Base-by-base conservation (phyloP, 2,888 invertebrate genomes). In the Tipula unca region DNA sequence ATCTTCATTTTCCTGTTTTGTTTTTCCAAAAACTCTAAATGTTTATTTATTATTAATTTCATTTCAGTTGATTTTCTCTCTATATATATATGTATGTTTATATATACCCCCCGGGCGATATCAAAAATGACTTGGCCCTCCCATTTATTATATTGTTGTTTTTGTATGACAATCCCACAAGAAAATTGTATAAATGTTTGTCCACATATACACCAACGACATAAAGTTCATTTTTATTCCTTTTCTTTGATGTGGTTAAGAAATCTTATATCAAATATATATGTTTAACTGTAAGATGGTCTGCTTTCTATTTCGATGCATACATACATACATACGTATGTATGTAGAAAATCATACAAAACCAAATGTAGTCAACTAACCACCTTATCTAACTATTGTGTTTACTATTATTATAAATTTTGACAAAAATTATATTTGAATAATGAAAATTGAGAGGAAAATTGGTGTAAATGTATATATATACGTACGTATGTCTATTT, bases 11-110 rank as follows among this genome's bases (percentile, higher is more conserved):
- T 69, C 69, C 69, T 69, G 69, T 69, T 69, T 25, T 69, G 69
- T 25, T 69, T 69, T 69, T 25, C 69, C 20, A 69, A 69, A 36
- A 69, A 69, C 10, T 69, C 25, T 69, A 69, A 69, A 69, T 69
- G 69, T 69, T 69, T 69, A 69, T 69, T 69, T 69, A 69, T 69
- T 69, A 69, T 69, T 69, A 69, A 69, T 69, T 69, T 69, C 69
- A 69, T 69, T 69, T 69, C 69, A 69, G 69, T 69, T 69, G 69
- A 69, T 25, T 69, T 69, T 69, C 25, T 10, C 69, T 69, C n/a
- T n/a, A n/a, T n/a, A n/a, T n/a, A n/a, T n/a, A n/a, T n/a, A n/a
- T n/a, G n/a, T n/a, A n/a, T n/a, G n/a, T n/a, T n/a, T n/a, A 20
- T 69, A 69, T 54, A 54, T 17, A 25, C 69, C 25, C 69, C 10